phyloP scores from a whole-genome alignment of 2,113 vertebrate genomes.

The Muntiacus muntjak region DNA sequence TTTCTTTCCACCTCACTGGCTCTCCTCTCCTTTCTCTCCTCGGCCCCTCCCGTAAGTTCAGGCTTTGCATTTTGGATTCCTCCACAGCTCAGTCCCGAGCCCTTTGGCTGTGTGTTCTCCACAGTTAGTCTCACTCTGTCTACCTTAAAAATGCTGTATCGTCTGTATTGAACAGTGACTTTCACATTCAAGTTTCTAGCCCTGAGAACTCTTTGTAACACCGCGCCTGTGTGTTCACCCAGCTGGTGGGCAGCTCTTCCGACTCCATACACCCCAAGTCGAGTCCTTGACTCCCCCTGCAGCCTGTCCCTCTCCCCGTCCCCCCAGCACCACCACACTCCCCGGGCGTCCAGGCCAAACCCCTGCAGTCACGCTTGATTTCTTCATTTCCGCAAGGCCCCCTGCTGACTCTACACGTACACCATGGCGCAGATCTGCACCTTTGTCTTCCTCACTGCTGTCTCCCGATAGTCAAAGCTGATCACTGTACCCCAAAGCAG shows the following conservation, averaged over 20 bases:
- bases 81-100: neutral
- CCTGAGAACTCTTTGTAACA: neutral
- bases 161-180: neutral
- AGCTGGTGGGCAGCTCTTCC: neutral
- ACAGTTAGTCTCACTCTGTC: neutral
- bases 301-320: neutral
- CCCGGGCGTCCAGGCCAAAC: neutral
- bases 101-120: neutral
- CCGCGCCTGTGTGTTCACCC: neutral
- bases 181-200: neutral
- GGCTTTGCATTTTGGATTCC: too few species aligned
- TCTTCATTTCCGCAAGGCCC: neutral
- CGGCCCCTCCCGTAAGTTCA: too few species aligned
- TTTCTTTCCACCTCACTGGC: neutral
- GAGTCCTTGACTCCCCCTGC: too few species aligned
- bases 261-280: rapidly evolving
- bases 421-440: rapidly evolving
- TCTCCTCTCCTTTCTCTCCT: neutral
- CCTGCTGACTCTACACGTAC: neutral
- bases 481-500: neutral
- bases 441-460: neutral
- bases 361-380: neutral
- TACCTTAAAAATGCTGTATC: neutral
- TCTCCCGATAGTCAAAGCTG: neutral
- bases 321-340: neutral